Evolutionary conservation across 2,888 invertebrate genomes (phyloP).

Genomic region (Lasioglossum morio): DNA sequence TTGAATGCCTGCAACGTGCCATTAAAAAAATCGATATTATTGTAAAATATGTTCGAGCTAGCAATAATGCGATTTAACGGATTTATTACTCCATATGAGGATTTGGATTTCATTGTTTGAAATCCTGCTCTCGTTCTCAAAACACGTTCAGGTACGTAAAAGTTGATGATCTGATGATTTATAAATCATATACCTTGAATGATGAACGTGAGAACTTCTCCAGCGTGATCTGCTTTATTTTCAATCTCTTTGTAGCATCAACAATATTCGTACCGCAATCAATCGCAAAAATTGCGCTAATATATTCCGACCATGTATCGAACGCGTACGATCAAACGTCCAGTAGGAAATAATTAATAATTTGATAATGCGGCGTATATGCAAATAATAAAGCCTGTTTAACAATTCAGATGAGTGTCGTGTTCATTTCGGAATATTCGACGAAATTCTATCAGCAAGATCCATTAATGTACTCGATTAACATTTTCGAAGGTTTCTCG

Average conservation of each 20-base stretch:
- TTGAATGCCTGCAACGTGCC: too few relatives aligned
- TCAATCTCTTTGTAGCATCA: background rate
- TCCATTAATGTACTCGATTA: conserved; percentile 46
- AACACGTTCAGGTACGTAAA: too few relatives aligned
- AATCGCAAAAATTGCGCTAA: background rate
- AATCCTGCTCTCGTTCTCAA: too few relatives aligned
- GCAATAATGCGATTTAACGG: too few relatives aligned
- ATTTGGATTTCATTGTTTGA: too few relatives aligned
- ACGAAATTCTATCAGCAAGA: conserved; percentile 51
- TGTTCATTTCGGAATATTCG: conserved; percentile 24
- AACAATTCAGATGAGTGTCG: conserved; percentile 45
- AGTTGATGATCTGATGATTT: too few relatives aligned
- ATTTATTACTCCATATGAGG: too few relatives aligned
- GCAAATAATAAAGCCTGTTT: conserved; percentile 38
- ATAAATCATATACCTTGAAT: too few relatives aligned
- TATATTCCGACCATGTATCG: background rate
- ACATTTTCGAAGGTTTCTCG: conserved; percentile 22
- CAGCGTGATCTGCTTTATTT: too few relatives aligned
- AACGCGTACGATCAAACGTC: background rate
- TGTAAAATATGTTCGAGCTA: too few relatives aligned
- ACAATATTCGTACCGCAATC: background rate
- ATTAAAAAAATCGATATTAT: too few relatives aligned
- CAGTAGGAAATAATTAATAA: conserved; percentile 21
- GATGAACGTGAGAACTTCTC: too few relatives aligned
- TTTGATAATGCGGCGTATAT: conserved; percentile 29